Conservation (phyloP, 2,888 invertebrate species). For the Apodemia zela region DNA sequence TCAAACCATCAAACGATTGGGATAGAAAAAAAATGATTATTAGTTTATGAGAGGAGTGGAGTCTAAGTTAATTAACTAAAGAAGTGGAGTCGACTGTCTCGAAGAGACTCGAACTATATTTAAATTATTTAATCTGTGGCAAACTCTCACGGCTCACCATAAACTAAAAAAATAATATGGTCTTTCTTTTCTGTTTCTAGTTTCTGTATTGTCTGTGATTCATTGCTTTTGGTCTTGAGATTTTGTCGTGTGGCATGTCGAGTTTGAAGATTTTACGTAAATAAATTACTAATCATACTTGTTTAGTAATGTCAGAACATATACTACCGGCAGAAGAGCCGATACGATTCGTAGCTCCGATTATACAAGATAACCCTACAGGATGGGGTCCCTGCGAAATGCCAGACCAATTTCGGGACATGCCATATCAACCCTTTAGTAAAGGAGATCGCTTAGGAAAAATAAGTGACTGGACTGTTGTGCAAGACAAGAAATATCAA, state of each 20-base stretch:
- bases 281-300: conserved; percentile 31
- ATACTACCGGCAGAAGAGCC: conserved; percentile 80
- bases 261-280: conserved; percentile 16
- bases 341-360: conserved; percentile 85
- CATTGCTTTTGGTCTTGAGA: neutral
- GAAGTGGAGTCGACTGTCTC: too few species aligned
- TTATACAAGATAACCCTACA: conserved; percentile 90
- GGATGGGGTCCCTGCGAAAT: conserved; percentile 99
- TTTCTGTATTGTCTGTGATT: neutral
- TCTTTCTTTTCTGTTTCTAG: too few species aligned
- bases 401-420: conserved; percentile 95
- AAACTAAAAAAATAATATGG: too few species aligned
- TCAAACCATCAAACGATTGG: too few species aligned
- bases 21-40: too few species aligned
- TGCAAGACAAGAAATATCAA: conserved; percentile 95
- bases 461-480: conserved; percentile 99
- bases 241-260: conserved; percentile 57
- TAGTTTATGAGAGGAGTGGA: too few species aligned
- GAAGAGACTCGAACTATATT: too few species aligned
- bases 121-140: too few species aligned
- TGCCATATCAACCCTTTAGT: conserved; percentile 99
- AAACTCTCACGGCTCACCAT: too few species aligned
- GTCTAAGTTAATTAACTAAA: too few species aligned
- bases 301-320: conserved; percentile 65
- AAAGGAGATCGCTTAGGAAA: conserved; percentile 99